Evolutionary conservation across 2,797 vertebrate species (phyloP).

Genomic region (Nyctibius grandis): DNA sequence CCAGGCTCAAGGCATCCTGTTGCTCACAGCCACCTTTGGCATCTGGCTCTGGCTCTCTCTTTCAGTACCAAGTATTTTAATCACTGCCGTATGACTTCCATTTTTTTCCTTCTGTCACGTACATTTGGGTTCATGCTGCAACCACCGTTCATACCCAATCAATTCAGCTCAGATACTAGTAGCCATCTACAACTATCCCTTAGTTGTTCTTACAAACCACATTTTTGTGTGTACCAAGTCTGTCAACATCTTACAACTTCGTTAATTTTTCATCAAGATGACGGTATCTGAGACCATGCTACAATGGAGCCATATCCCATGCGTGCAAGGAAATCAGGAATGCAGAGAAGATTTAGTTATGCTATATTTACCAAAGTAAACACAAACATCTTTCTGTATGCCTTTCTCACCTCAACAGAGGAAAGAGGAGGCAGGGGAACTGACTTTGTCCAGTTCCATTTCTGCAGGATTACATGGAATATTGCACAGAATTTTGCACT

Average conservation of each 20-base stretch:
- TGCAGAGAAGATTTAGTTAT: neutral
- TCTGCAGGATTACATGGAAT: neutral
- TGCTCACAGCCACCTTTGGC: neutral
- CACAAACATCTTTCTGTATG: accelerated
- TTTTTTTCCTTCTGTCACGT: neutral
- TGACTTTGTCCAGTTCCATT: neutral
- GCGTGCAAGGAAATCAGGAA: neutral
- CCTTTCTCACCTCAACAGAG: accelerated
- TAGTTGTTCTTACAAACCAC: neutral
- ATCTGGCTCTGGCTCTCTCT: neutral
- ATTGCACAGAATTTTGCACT: neutral
- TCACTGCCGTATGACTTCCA: too few species aligned
- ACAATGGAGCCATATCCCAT: neutral
- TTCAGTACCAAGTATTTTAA: neutral
- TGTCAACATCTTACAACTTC: neutral
- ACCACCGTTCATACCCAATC: accelerated
- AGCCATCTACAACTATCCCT: neutral
- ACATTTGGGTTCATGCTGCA: neutral
- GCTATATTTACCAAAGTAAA: neutral
- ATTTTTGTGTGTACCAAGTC: neutral
- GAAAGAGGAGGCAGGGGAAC: neutral
- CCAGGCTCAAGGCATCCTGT: neutral
- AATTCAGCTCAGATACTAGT: neutral
- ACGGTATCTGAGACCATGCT: neutral
- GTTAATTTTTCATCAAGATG: neutral